Evolutionary conservation across 2,888 invertebrate species (phyloP).

Genomic region (Choristoneura rosaceana): DNA sequence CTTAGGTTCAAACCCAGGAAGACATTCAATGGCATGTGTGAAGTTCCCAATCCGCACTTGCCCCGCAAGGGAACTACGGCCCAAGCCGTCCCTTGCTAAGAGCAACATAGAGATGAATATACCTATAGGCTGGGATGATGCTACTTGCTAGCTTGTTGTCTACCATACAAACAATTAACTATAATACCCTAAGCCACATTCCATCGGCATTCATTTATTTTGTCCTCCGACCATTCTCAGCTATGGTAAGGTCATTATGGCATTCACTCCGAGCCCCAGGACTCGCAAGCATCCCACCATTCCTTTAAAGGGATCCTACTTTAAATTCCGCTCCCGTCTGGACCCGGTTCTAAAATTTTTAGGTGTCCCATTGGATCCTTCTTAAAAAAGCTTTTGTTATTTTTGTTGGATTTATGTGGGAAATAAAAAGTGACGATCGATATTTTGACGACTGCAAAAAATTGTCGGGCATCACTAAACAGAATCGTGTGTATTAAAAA

Average conservation of each 20-base stretch:
- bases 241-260: slow-evolving; percentile 52
- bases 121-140: not conserved
- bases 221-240: slow-evolving; percentile 20
- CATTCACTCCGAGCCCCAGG: slow-evolving; percentile 54
- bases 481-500: slow-evolving; percentile 8
- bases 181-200: slow-evolving; percentile 1
- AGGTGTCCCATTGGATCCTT: slow-evolving; percentile 74
- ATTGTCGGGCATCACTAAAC: slow-evolving; percentile 16
- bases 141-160: not conserved
- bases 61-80: too few species aligned
- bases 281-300: slow-evolving; percentile 61
- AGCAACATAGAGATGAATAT: too few species aligned
- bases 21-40: too few species aligned
- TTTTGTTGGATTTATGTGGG: slow-evolving; percentile 52
- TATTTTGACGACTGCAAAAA: slow-evolving; percentile 27
- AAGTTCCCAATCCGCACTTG: too few species aligned
- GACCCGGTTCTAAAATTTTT: slow-evolving; percentile 74
- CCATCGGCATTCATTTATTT: slow-evolving; percentile 15
- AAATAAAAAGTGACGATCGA: slow-evolving; percentile 33
- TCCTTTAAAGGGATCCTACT: slow-evolving; percentile 75
- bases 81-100: too few species aligned
- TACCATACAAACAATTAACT: not conserved
- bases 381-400: slow-evolving; percentile 55
- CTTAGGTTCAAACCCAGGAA: too few species aligned
- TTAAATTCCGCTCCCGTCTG: slow-evolving; percentile 79